phyloP scores from a whole-genome alignment of 2,113 vertebrate species.

The Myxocyprinus asiaticus region DNA sequence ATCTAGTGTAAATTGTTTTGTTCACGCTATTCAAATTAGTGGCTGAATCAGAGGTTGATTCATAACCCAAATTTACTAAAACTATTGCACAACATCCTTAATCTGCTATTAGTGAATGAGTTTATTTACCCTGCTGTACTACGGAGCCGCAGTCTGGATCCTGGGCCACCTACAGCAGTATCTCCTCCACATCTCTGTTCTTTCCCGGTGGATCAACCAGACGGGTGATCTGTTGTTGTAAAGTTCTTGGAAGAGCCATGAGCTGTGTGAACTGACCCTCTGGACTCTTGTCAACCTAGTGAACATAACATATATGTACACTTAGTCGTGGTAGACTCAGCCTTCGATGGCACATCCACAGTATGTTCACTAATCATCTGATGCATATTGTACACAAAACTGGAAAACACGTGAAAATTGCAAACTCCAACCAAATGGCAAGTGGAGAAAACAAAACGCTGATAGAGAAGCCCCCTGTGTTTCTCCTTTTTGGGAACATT shows the following conservation, averaged over 20 bases:
- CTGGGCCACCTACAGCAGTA: slow-evolving; percentile 90
- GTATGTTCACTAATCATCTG: too few relatives aligned
- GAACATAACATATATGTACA: not conserved
- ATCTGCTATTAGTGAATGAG: too few relatives aligned
- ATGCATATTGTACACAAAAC: too few relatives aligned
- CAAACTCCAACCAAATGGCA: too few relatives aligned
- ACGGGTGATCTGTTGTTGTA: slow-evolving; percentile 91
- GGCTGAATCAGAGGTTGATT: not conserved
- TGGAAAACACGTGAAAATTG: too few relatives aligned
- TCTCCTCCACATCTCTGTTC: slow-evolving; percentile 96
- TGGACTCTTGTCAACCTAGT: slow-evolving; percentile 95
- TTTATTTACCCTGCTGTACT: slow-evolving; percentile 83
- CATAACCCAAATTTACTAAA: too few relatives aligned
- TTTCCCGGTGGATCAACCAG: slow-evolving; percentile 91
- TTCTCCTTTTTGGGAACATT: too few relatives aligned
- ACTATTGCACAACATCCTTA: too few relatives aligned
- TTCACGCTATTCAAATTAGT: not conserved
- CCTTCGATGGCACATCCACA: too few relatives aligned
- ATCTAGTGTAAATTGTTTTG: not conserved
- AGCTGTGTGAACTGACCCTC: slow-evolving; percentile 93
- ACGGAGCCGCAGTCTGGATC: slow-evolving; percentile 90
- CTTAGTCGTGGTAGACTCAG: too few relatives aligned
- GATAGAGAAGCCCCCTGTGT: too few relatives aligned
- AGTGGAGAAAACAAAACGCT: too few relatives aligned
- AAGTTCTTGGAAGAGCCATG: slow-evolving; percentile 87